Base-by-base conservation (phyloP, 2,113 vertebrate genomes). In the Xenotilapia leptura region DNA sequence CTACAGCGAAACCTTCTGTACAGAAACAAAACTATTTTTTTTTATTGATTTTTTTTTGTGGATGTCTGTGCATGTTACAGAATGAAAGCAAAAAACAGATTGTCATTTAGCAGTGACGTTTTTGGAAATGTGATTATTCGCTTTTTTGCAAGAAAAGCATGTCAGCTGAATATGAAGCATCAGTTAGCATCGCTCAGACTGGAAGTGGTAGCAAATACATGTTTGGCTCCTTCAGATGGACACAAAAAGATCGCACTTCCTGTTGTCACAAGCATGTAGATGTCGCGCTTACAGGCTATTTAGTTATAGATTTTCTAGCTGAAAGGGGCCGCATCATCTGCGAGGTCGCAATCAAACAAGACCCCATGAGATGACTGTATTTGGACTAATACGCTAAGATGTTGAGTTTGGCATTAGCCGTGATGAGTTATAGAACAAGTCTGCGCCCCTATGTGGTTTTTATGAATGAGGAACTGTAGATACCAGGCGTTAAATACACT, bases 31-130 rank as follows among this genome's bases (percentile, higher is more conserved):
- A 42, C 36, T 11, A 7, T 60, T 86, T 87, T 2, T 10, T 17
- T 3, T 26, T 6, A 0, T 28, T 28, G 28, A 0, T 10, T 1
- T 4, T 4, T 36, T n/a, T 40, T 60, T 49, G 15, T 89, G 85
- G 88, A 53, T 73, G 62, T 87, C 15, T 90, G 83, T 90, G 89
- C 90, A 91, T 93, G 93, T 91, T 79, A 23, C 83, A 81, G 81
- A 84, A 87, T 88, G 84, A 83, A 77, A 88, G 85, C 88, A 80
- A 70, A 83, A 73, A 65, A 4, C 38, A 36, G 47, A 51, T 45
- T 26, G 28, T 82, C 19, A 65, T 49, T 77, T 42, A 51, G 3
- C 17, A 49, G 49, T 21, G 28, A 60, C 12, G 55, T 75, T 84
- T 82, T 58, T 54, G 77, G 45, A 60, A 70, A 51, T 23, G 11